Base-by-base conservation (phyloP, 1,140 invertebrate genomes). In the Manduca sexta region DNA sequence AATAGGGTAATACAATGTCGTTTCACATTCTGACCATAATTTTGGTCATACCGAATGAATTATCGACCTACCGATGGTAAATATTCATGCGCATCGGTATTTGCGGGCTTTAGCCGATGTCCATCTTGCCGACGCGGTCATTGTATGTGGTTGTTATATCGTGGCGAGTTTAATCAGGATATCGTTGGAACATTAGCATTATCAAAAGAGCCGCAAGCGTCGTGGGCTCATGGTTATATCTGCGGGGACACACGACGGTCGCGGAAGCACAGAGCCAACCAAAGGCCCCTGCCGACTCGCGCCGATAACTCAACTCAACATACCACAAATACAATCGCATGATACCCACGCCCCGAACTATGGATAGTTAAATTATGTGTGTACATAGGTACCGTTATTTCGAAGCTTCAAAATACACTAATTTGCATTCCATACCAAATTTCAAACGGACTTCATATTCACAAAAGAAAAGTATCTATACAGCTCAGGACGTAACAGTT, bases 121-220 rank as follows among this genome's bases (percentile, higher is more conserved):
- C 70, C 67, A 69, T 75, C 74, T 74, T 74, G 65, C 56, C 49
- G 53, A 59, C 57, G 57, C 69, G 64, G 58, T 80, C 68, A 77
- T 81, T 82, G 70, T 76, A 69, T 76, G 74, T 76, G 69, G 68
- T 62, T 67, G 43, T 64, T 49, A 69, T 78, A 77, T 79, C 70
- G 51, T 51, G 52, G 56, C 57, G 53, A 59, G 54, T 69, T 63
- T 51, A 59, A 60, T 61, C 59, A 58, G 56, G 54, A 65, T 83
- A 80, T 83, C 76, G 67, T 48, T 57, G 56, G 46, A 68, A 76
- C 74, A 79, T 83, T 84, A 74, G 74, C 75, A 79, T 78, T 79
- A 84, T 84, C 77, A 79, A 74, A 73, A 75, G 69, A 66, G 46
- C 74, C 74, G 75, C 76, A 52, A 62, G 69, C 61, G 74, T 75